Evolutionary conservation across 2,113 vertebrate genomes (phyloP).

Genomic region (Acrocephalus kingi): DNA sequence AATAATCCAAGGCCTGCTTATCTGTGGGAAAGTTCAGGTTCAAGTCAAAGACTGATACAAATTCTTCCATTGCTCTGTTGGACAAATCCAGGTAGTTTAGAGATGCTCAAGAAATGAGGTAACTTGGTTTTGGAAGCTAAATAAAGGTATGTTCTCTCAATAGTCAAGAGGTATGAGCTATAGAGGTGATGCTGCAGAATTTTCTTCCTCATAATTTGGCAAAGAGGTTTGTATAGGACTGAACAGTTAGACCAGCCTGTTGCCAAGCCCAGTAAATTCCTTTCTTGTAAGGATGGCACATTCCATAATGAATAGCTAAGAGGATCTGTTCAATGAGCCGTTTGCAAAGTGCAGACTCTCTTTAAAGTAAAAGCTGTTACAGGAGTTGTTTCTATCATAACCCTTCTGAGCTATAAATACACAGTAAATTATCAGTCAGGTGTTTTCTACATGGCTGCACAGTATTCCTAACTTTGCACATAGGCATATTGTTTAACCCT

Average conservation of each 20-base stretch:
- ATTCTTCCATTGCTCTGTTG: not conserved
- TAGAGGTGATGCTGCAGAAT: not conserved
- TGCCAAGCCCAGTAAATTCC: not conserved
- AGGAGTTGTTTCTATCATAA: not conserved
- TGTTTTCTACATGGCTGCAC: constrained; percentile 5
- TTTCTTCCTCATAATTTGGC: not conserved
- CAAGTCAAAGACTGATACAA: not conserved
- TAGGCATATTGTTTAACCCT: not conserved
- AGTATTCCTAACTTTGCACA: not conserved
- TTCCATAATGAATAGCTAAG: constrained; percentile 14
- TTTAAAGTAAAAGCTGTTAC: not conserved
- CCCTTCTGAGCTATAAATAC: constrained; percentile 25
- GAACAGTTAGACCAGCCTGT: not conserved
- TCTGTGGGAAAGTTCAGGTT: not conserved
- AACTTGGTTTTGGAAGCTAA: not conserved
- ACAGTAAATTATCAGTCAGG: constrained; percentile 24
- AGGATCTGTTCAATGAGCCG: not conserved
- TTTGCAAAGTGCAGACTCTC: not conserved
- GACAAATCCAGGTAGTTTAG: not conserved
- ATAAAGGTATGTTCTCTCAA: not conserved
- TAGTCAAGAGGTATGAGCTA: not conserved
- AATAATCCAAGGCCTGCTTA: not conserved
- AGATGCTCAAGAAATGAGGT: not conserved
- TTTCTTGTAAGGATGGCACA: constrained; percentile 3
- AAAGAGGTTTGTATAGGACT: not conserved